These are phyloP conservation scores for Lasius fuliginosus DNA, from an alignment of 2,888 invertebrate species.

Conservation along the genomic window DNA sequence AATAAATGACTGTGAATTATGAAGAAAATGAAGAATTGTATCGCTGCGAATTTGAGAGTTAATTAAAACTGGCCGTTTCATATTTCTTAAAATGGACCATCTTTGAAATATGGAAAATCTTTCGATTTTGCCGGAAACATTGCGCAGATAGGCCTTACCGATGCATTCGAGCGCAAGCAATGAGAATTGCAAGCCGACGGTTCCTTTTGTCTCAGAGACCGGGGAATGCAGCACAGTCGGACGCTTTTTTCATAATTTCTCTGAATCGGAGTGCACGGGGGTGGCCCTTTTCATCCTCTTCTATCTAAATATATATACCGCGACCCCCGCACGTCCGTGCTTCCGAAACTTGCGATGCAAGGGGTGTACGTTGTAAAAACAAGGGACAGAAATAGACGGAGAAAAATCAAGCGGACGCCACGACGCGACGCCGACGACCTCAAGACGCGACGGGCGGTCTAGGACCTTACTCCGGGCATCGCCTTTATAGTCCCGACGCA, in stretches of 20 bases:
- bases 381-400: slow-evolving; percentile 71
- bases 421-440: slow-evolving; percentile 20
- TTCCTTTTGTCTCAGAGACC: slow-evolving; percentile 41
- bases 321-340: slow-evolving; percentile 9
- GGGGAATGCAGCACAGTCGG: slow-evolving; percentile 18
- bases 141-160: background rate
- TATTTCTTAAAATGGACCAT: background rate
- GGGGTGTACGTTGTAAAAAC: slow-evolving; percentile 73
- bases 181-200: slow-evolving; percentile 24
- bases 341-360: slow-evolving; percentile 49
- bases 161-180: slow-evolving; percentile 8
- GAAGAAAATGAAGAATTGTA: background rate
- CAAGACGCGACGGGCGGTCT: slow-evolving; percentile 35
- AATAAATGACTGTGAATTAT: background rate
- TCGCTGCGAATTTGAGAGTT: background rate
- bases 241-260: slow-evolving; percentile 51
- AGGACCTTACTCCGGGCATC: slow-evolving; percentile 46
- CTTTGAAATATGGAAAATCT: background rate
- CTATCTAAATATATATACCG: slow-evolving; percentile 71
- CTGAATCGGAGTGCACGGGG: slow-evolving; percentile 51
- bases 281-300: slow-evolving; percentile 67
- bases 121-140: background rate
- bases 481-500: slow-evolving; percentile 49
- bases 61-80: slow-evolving; percentile 5
- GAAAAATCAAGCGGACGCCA: slow-evolving; percentile 53